These are phyloP conservation scores for Bufo bufo DNA, from an alignment of 2,113 vertebrate genomes.

Conservation along the genomic window DNA sequence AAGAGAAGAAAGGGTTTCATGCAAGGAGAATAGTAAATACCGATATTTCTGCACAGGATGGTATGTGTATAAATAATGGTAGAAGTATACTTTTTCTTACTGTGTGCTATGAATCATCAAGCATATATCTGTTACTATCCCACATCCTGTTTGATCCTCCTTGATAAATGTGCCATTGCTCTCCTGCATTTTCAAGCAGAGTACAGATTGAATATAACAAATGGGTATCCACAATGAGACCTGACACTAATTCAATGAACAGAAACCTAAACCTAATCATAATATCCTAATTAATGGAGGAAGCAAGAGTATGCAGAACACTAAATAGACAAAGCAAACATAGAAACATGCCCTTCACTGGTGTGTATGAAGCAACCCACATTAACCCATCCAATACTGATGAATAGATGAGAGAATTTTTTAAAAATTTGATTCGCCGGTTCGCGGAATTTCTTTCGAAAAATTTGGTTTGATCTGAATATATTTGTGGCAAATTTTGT, in stretches of 20 bases:
- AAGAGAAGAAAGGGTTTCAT: slow-evolving; percentile 28
- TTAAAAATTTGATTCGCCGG: too few species aligned
- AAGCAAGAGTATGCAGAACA: slow-evolving; percentile 65
- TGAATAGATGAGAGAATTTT: too few species aligned
- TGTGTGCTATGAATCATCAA: slow-evolving; percentile 59
- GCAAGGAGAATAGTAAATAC: slow-evolving; percentile 24
- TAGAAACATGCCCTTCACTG: background rate
- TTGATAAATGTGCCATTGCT: slow-evolving; percentile 63
- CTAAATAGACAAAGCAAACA: slow-evolving; percentile 60
- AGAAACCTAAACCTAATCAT: slow-evolving; percentile 69
- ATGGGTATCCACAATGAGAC: slow-evolving; percentile 65
- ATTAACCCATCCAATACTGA: slow-evolving; percentile 1
- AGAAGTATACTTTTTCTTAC: slow-evolving; percentile 62
- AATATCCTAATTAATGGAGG: slow-evolving; percentile 62
- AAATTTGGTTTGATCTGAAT: too few species aligned
- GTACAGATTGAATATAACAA: slow-evolving; percentile 69
- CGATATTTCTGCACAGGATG: slow-evolving; percentile 25
- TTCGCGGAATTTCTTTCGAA: too few species aligned
- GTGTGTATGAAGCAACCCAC: background rate
- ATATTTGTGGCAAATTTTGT: too few species aligned
- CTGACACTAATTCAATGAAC: slow-evolving; percentile 70
- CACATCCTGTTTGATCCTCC: slow-evolving; percentile 60
- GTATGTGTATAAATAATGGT: slow-evolving; percentile 51
- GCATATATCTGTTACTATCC: slow-evolving; percentile 56
- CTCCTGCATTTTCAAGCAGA: slow-evolving; percentile 60